Base-by-base conservation (phyloP, 2,797 vertebrate species). In the Acrocephalus scirpaceus region DNA sequence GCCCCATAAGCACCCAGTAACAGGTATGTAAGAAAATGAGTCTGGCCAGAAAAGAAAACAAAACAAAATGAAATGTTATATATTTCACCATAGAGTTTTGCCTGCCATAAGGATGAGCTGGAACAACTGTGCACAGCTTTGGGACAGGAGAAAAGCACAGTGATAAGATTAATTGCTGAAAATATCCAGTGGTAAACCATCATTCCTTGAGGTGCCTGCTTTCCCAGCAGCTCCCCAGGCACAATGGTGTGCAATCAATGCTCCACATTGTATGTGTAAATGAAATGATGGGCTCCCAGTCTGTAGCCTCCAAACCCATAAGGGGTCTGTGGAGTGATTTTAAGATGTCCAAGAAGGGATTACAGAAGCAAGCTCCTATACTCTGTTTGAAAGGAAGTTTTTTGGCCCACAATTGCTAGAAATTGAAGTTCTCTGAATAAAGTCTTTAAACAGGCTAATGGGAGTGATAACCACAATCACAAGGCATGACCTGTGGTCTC, bases 221-320 rank as follows among this genome's bases (percentile, higher is more conserved):
- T 87, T 73, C 65, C 57, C 85, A 87, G 36, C 45, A 64, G 72
- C 2, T 85, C 60, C 48, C 38, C 38, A 50, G 61, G 32, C 3
- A 3, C 2, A 2, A 18, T 3, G 8, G 26, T 20, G 26, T 47
- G 21, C 0, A 0, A 65, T 58, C 80, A 62, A 3, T 72, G 44
- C 42, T 44, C 38, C 69, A n/a, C 32, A 8, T 42, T 38, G 40
- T 53, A 53, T 0, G 0, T 14, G 20, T 5, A 87, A 79, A 67
- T n/a, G 7, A 74, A 87, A 71, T 36, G 0, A 38, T 29, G 11
- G 48, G 9, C 40, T 89, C 87, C 71, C 38, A 67, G 2, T 85
- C 7, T 71, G 29, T 65, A 79, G 71, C 34, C 15, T 87, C 29
- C 34, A 66, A 29, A 91, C 5, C 26, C 11, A 29, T 36, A 60